Percentiles rank a stretch among this genome's conserved stretches.
Evolutionary conservation across 2,888 invertebrate species (phyloP).

Genomic region (Portevinia maculata): DNA sequence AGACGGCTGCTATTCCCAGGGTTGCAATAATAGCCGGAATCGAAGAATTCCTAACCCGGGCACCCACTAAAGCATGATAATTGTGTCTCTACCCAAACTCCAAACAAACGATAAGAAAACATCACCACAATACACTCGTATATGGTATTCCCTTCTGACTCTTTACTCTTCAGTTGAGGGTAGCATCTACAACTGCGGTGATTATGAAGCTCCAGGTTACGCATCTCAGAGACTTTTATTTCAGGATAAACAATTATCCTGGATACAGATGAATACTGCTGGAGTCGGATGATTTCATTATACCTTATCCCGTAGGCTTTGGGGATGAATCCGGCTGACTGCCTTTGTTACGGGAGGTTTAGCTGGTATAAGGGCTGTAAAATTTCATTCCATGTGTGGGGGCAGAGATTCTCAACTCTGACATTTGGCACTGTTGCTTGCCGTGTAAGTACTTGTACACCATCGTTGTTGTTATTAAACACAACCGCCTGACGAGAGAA

Average conservation of each 20-base stretch:
- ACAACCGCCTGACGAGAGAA: slow-evolving; percentile 5
- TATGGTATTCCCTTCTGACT: background rate
- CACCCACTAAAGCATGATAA: slow-evolving; percentile 47
- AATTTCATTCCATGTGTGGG: slow-evolving; percentile 12
- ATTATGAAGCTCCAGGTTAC: slow-evolving; percentile 44
- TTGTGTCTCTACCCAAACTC: slow-evolving; percentile 64
- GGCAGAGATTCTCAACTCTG: no score
- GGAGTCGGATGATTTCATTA: slow-evolving; percentile 26
- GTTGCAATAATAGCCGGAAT: slow-evolving; percentile 38
- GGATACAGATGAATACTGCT: slow-evolving; percentile 58
- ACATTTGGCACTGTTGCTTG: slow-evolving; percentile 73
- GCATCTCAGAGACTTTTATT: slow-evolving; percentile 52
- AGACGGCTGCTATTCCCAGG: slow-evolving; percentile 15
- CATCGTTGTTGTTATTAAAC: slow-evolving; percentile 11
- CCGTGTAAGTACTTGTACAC: background rate
- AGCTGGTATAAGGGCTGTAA: slow-evolving; percentile 34
- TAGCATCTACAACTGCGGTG: slow-evolving; percentile 14
- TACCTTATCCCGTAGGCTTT: background rate
- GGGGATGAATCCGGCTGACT: slow-evolving; percentile 17
- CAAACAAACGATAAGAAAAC: slow-evolving; percentile 33
- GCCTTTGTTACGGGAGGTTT: slow-evolving; percentile 58
- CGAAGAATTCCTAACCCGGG: slow-evolving; percentile 23
- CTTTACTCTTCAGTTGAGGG: background rate
- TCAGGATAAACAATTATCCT: slow-evolving; percentile 72
- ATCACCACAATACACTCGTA: slow-evolving; percentile 11